These are phyloP conservation scores for Amblyteles armatorius DNA, from an alignment of 2,888 invertebrate genomes.

Conservation along the genomic window DNA sequence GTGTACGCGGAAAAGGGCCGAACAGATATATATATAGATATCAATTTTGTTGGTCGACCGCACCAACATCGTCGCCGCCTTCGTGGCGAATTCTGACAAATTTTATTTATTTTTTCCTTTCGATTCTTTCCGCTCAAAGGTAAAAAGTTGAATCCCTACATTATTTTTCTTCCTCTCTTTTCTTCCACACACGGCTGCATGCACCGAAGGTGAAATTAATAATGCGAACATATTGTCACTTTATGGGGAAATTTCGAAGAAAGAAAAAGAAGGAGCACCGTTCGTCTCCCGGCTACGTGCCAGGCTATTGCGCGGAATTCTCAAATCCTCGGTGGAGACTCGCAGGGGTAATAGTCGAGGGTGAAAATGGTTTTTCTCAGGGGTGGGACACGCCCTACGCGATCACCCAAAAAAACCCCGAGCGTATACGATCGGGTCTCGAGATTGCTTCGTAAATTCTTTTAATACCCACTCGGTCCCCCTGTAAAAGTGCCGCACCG, in stretches of 20 bases:
- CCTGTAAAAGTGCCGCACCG: constrained; percentile 66
- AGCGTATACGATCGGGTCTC: constrained; percentile 66
- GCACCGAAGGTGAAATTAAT: constrained; percentile 5
- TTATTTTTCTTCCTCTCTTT: constrained; percentile 1
- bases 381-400: constrained; percentile 10
- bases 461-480: constrained; percentile 72
- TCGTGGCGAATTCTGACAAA: constrained; percentile 12
- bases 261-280: constrained; percentile 4
- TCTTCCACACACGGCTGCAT: constrained; percentile 5
- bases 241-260: not conserved
- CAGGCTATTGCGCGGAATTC: constrained; percentile 1
- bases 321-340: constrained; percentile 28
- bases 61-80: constrained; percentile 4
- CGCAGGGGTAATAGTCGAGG: constrained; percentile 42
- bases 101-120: constrained; percentile 4
- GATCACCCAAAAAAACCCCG: constrained; percentile 36
- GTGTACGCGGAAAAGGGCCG: not conserved
- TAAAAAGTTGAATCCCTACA: not conserved
- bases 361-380: constrained; percentile 51
- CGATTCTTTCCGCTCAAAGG: not conserved
- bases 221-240: constrained; percentile 16
- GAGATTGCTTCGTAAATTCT: constrained; percentile 79
- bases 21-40: not conserved
- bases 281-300: not conserved
- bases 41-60: not conserved